Conservation (phyloP, 2,797 vertebrate genomes). For the Acridotheres tristis region DNA sequence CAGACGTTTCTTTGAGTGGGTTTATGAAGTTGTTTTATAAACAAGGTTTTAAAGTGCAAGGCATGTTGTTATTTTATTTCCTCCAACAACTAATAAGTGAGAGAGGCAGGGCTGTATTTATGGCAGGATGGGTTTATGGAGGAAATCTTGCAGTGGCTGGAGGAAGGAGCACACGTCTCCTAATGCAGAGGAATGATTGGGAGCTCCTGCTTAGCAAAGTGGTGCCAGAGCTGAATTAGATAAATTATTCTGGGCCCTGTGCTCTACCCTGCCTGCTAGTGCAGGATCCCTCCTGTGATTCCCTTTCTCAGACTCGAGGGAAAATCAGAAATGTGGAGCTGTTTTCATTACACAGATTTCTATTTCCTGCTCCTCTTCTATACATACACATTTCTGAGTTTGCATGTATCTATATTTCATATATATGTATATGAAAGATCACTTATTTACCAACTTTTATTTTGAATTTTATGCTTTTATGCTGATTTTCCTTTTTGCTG, state of each 20-base stretch:
- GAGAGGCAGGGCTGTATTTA: neutral
- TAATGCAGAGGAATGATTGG: neutral
- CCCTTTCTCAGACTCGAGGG: neutral
- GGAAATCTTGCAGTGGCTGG: neutral
- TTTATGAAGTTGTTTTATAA: slow-evolving; percentile 31
- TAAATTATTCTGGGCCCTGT: slow-evolving; percentile 15
- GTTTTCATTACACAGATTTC: neutral
- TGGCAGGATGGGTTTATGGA: neutral
- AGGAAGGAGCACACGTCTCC: neutral
- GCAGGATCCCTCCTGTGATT: slow-evolving; percentile 26
- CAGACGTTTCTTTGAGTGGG: neutral
- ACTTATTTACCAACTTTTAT: neutral
- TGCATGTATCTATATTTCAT: fast-evolving
- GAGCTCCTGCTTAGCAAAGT: neutral
- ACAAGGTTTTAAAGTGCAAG: neutral
- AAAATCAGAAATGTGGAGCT: slow-evolving; percentile 25
- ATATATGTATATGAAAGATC: neutral
- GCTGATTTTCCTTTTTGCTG: neutral
- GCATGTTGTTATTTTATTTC: neutral
- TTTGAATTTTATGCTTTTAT: neutral
- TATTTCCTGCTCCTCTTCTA: neutral
- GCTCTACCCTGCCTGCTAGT: neutral
- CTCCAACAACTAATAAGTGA: neutral
- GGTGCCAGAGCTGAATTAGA: neutral
- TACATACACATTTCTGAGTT: fast-evolving